Conservation (phyloP, 2,797 vertebrate genomes). For the Pantherophis vulpinus region DNA sequence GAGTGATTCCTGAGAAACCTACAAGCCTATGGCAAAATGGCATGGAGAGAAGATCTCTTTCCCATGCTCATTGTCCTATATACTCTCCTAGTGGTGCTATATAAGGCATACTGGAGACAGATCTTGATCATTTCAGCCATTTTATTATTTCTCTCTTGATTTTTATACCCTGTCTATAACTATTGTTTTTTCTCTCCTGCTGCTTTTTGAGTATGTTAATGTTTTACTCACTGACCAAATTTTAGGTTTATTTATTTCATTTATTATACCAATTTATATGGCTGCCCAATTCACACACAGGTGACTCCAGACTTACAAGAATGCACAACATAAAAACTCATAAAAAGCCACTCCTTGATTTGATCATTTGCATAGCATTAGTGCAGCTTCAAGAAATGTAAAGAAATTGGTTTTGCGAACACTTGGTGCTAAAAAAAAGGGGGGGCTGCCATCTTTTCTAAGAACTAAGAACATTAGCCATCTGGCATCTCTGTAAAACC, state of each 20-base stretch:
- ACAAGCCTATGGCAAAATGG: background rate
- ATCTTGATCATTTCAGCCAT: background rate
- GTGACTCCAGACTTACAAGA: background rate
- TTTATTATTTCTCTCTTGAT: background rate
- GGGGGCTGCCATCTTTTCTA: conserved; percentile 31
- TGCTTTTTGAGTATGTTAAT: background rate
- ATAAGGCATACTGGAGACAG: background rate
- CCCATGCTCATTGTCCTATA: background rate
- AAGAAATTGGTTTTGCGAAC: background rate
- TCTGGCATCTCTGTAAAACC: background rate
- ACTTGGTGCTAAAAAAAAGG: background rate
- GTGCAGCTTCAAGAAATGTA: background rate
- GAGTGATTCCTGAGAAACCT: background rate
- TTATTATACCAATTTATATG: background rate
- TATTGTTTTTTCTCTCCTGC: background rate
- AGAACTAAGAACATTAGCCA: background rate
- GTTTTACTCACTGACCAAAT: background rate
- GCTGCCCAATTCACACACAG: background rate
- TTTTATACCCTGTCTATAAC: background rate
- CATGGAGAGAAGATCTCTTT: background rate
- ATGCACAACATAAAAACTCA: background rate
- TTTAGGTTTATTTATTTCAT: background rate
- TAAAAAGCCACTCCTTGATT: background rate
- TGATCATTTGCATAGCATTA: too few species aligned
- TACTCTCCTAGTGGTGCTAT: background rate